A percentile compares a stretch with the other conserved stretches of the same genome.
These are phyloP conservation scores for Achatina immaculata DNA, from an alignment of 1,140 invertebrate genomes.

Conservation along the genomic window DNA sequence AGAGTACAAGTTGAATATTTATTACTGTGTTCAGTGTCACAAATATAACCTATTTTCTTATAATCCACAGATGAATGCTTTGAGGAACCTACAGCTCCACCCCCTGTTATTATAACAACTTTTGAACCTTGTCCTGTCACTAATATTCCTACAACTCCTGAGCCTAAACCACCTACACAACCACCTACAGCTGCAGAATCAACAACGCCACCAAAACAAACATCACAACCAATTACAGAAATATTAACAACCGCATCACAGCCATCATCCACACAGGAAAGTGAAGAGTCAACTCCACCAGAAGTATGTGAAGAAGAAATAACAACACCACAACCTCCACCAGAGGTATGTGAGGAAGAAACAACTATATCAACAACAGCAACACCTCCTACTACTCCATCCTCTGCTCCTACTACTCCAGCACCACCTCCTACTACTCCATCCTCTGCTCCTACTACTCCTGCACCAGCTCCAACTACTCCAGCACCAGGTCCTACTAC, in stretches of 20 bases:
- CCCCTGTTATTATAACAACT: no score
- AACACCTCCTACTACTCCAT: background rate
- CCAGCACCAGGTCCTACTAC: background rate
- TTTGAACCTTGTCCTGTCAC: no score
- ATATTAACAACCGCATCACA: conserved; percentile 22
- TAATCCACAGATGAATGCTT: background rate
- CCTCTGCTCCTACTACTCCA: conserved; percentile 1
- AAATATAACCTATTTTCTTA: no score
- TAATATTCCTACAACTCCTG: no score
- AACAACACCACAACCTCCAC: background rate
- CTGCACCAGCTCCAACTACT: conserved; percentile 24
- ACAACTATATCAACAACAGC: conserved; percentile 13
- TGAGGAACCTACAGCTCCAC: background rate
- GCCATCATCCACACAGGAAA: background rate
- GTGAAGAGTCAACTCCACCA: background rate
- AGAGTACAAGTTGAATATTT: no score
- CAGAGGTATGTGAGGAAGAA: background rate
- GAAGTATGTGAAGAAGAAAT: background rate
- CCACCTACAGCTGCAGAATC: conserved; percentile 4
- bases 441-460: background rate
- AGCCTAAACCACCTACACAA: no score
- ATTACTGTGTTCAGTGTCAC: no score
- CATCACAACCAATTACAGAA: conserved; percentile 14
- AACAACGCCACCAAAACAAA: background rate
- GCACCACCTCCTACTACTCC: conserved; percentile 4